phyloP scores from a whole-genome alignment of 2,113 vertebrate species.

The Odontophorus gujanensis region DNA sequence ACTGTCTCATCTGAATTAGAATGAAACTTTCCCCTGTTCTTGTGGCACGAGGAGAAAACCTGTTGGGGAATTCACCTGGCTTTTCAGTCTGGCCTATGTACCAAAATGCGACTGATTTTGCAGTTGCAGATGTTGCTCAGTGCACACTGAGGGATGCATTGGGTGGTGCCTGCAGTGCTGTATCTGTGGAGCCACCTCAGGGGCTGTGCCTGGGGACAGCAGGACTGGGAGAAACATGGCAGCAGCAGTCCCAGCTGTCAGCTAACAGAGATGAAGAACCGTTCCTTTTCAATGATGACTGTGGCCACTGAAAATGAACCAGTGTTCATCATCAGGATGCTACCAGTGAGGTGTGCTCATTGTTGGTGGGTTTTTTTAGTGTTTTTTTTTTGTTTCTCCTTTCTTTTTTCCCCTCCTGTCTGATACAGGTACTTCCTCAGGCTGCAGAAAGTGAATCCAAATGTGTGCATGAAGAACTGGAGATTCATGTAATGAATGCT shows the following conservation, averaged over 20 bases:
- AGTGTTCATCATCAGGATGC: not conserved
- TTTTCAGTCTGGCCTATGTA: not conserved
- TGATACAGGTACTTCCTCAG: not conserved
- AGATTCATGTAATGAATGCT: not conserved
- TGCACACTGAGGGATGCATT: fast-evolving
- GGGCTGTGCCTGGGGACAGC: not conserved
- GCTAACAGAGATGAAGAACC: not conserved
- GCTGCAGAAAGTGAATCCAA: not conserved
- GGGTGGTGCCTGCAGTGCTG: not conserved
- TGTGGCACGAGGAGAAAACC: not conserved
- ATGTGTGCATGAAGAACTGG: not conserved
- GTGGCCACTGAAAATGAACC: not conserved
- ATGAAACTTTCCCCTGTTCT: not conserved
- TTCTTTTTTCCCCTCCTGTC: not conserved
- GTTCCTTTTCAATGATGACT: not conserved
- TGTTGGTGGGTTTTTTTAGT: not conserved
- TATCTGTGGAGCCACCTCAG: too few relatives aligned
- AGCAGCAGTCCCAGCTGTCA: not conserved
- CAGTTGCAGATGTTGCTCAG: not conserved
- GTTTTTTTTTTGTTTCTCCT: not conserved
- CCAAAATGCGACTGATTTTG: not conserved
- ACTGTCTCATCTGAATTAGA: not conserved
- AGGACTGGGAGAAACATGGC: not conserved
- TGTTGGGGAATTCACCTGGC: not conserved
- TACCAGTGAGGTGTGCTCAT: not conserved